phyloP scores from a whole-genome alignment of 2,113 vertebrate species.

The Cacatua alba region DNA sequence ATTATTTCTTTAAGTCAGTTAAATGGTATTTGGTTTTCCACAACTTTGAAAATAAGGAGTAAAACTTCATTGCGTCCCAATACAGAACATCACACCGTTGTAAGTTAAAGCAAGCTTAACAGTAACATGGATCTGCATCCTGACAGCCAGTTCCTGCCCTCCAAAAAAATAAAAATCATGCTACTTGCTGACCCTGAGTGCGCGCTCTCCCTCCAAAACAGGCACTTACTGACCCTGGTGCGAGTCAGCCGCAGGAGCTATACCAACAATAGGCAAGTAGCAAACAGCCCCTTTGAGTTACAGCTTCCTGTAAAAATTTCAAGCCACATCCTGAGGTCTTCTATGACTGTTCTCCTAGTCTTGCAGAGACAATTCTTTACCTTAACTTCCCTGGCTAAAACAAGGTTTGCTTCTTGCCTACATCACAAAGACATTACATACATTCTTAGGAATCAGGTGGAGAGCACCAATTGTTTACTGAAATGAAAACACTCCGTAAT shows the following conservation, averaged over 20 bases:
- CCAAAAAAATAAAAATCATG: background rate
- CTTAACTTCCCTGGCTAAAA: background rate
- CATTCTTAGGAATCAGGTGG: background rate
- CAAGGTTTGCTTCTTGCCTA: background rate
- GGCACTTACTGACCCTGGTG: background rate
- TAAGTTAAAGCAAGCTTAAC: background rate
- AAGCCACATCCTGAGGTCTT: background rate
- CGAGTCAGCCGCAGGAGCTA: background rate
- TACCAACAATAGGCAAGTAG: background rate
- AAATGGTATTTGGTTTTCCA: constrained; percentile 52
- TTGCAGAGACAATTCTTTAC: background rate
- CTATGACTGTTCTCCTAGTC: background rate
- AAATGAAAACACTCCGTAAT: background rate
- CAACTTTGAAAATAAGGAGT: constrained; percentile 7
- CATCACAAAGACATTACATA: constrained; percentile 1
- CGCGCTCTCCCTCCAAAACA: background rate
- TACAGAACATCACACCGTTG: background rate
- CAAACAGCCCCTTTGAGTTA: background rate
- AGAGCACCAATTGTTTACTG: background rate
- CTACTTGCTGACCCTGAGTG: background rate
- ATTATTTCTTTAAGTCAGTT: background rate
- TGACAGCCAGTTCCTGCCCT: background rate
- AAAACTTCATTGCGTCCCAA: background rate
- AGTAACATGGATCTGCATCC: background rate
- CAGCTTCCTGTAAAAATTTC: background rate